Evolutionary conservation across 2,888 invertebrate genomes (phyloP), one percentile per base, ranked within the genome.

Genomic region (Oligia latruncula): DNA sequence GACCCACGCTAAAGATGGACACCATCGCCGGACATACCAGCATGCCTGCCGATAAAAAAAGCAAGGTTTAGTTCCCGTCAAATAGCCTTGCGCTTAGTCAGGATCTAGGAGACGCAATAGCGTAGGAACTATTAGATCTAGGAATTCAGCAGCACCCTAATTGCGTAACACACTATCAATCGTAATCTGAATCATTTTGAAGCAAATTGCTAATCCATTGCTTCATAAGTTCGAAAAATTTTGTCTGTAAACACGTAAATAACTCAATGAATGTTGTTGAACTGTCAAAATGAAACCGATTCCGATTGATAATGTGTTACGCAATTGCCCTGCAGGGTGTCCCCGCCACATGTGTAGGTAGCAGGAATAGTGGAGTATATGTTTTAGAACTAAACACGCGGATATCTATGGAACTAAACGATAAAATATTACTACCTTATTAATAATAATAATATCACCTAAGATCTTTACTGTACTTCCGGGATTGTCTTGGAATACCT

Each of bases 1-100:
- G 92, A 1, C 97, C 97, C 8, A 98, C 97, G 72, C 97, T 97
- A 92, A 97, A 97, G 81, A 98, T 97, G 0, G 98, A 98, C 17
- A 97, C 97, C 91, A 98, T 94, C 0, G 97, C 97, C 64, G 97
- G 97, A 79, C 97, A 97, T n/a, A 97, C 97, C 73, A 98, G 96
- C 96, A 97, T 95, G 75, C 98, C 98, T 98, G 92, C 76, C 62
- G n/a, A 80, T 74, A 8, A 46, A 77, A 77, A 58, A 29, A 13
- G 8, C 4, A 35, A 60, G 0, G 20, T 17, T 77, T 46, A 17
- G 15, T 58, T 75, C 5, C 23, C 11, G 40, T 49, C 17, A 13
- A 65, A 46, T 15, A 9, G 4, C 17, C 0, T 17, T 60, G n/a
- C 13, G 65, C 0, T 29, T 6, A 6, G 5, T 67, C 3, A 40